Base-by-base conservation (phyloP, 2,797 vertebrate genomes). In the Onychomys arenicola region DNA sequence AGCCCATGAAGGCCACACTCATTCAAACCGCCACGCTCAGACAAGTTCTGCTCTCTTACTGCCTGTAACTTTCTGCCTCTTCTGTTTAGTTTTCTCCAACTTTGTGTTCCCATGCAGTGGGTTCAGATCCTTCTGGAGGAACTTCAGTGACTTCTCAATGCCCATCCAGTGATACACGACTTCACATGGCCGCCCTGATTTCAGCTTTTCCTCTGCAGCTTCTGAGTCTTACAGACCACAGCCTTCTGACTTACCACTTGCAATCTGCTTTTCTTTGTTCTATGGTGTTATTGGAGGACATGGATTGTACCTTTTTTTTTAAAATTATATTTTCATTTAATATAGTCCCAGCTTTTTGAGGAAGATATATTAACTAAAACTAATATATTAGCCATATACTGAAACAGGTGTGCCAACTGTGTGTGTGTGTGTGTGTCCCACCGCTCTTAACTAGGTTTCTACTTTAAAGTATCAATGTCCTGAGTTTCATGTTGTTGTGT, bases 271-370 rank as follows among this genome's bases (percentile, higher is more conserved):
- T 89, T 73, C 61, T 40, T 46, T 32, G 63, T 84, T 89, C 91
- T 69, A 59, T 81, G 17, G 57, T 93, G 69, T 71, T 89, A 88
- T 81, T 91, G 88, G 84, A 90, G 93, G 52, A 77, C 34, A 80
- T 2, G 7, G 9, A 75, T 65, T 92, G 27, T 84, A 67, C 91
- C 8, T 32, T 43, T 87, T 57, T 52, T 92, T 91, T 55, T n/a
- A n/a, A n/a, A n/a, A n/a, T n/a, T n/a, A n/a, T n/a, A n/a, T 55
- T 49, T 91, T 82, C n/a, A 76, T 59, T 93, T 83, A 71, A 91
- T 43, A 8, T 16, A 86, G 73, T 46, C 34, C 84, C 43, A 87
- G 49, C 27, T 52, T 95, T 84, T 43, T 69, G n/a, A 19, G 75
- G 52, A 73, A 78, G 61, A 97, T 23, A 9, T 67, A 65, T 65